phyloP scores from a whole-genome alignment of 2,113 vertebrate species.

The Pollimyrus isidori region DNA sequence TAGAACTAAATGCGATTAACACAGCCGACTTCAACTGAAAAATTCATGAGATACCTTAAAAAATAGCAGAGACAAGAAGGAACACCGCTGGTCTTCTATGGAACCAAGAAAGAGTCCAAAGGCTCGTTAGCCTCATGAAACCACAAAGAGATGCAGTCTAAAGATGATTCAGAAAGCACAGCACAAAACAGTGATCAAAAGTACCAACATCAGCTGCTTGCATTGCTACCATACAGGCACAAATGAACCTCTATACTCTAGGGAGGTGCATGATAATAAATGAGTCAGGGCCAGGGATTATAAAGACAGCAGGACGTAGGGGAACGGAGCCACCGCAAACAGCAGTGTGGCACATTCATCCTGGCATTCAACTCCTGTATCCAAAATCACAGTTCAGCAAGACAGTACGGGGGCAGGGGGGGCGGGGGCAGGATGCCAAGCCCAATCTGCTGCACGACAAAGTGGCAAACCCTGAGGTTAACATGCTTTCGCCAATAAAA shows the following conservation, averaged over 20 bases:
- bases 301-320: not conserved
- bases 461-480: not conserved
- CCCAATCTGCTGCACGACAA: not conserved
- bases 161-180: not conserved
- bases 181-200: not conserved
- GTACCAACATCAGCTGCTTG: not conserved
- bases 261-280: not conserved
- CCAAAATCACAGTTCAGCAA: not conserved
- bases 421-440: not conserved
- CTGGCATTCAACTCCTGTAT: not conserved
- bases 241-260: not conserved
- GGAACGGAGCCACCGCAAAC: not conserved
- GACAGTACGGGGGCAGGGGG: not conserved
- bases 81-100: not conserved
- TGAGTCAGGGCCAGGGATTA: not conserved
- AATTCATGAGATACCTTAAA: not conserved
- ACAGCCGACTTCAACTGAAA: not conserved
- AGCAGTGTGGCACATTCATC: not conserved
- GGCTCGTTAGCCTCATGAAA: not conserved
- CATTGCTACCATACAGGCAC: not conserved
- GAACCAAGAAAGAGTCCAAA: not conserved
- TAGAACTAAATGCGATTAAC: not conserved
- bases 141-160: not conserved
- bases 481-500: not conserved
- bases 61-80: not conserved